Base-by-base conservation (phyloP, 2,888 invertebrate genomes). In the Crepidodera aurea region DNA sequence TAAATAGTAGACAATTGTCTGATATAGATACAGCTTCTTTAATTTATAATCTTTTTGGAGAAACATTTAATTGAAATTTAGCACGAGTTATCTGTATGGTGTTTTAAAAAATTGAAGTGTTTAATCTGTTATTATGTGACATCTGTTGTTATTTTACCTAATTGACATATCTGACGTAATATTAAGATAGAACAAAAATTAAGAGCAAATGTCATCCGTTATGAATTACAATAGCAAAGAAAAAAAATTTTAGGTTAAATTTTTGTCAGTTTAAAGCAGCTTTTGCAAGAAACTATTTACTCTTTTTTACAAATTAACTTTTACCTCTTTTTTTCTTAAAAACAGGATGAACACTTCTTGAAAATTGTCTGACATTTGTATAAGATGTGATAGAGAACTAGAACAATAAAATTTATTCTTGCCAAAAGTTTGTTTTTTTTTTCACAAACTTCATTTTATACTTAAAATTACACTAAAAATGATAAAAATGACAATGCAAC, bases 361-460 rank as follows among this genome's bases (percentile, higher is more conserved):
- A 40, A 10, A 13, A 40, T 7, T 53, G 46, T 56, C 34, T 56
- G 44, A 44, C 15, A 32, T 46, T 44, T 55, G 55, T 19, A 56
- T 34, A 46, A 46, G 15, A 56, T 56, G 55, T 56, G 55, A 56
- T 56, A 55, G 54, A 60, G 29, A 15, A 40, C n/a, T 60, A 48
- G 55, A 60, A 60, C 60, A 60, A 60, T 60, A 60, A 60, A 60
- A 16, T 60, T 50, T 60, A 60, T 60, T 60, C 60, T 60, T 60
- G 59, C 53, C 60, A 51, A 32, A 12, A 4, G 13, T 34, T 34
- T 13, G 12, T n/a, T 7, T 32, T 32, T 32, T 7, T 32, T 10
- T 32, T 2, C 7, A 10, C n/a, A n/a, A n/a, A n/a, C n/a, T n/a
- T n/a, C n/a, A 10, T 7, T 32, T 32, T 4, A n/a, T 10, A 32